These are phyloP conservation scores for Drosophila tanythrix DNA, from an alignment of 2,888 invertebrate species.

Conservation along the genomic window DNA sequence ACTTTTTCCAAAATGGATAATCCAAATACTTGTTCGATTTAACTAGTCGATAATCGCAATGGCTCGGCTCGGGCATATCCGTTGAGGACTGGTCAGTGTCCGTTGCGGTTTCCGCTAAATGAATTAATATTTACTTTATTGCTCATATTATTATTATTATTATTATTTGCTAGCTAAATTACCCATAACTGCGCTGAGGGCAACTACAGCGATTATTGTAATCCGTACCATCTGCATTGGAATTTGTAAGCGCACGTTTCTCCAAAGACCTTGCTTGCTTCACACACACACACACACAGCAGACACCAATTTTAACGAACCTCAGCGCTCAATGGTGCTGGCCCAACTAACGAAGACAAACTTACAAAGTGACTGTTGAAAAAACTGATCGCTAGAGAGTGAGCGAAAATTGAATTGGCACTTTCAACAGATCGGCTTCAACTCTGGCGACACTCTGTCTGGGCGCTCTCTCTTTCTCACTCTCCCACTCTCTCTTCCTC, in stretches of 20 bases:
- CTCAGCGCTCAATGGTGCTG: constrained; percentile 67
- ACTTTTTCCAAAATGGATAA: constrained; percentile 77
- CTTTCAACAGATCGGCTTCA: constrained; percentile 10
- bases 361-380: constrained; percentile 35
- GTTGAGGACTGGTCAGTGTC: constrained; percentile 37
- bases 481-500: neutral
- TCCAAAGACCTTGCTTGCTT: constrained; percentile 13
- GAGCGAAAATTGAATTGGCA: constrained; percentile 14
- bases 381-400: constrained; percentile 9
- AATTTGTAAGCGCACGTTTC: constrained; percentile 29
- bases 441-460: constrained; percentile 58
- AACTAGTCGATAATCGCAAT: constrained; percentile 76
- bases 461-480: constrained; percentile 9
- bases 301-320: constrained; percentile 37
- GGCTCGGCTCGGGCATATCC: constrained; percentile 15
- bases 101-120: constrained; percentile 33
- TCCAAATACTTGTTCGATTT: constrained; percentile 75
- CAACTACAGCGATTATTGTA: constrained; percentile 2
- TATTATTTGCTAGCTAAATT: neutral
- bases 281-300: neutral
- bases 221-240: constrained; percentile 17
- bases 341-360: constrained; percentile 61
- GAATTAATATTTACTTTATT: neutral
- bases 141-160: neutral
- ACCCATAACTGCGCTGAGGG: constrained; percentile 32